Evolutionary conservation across 2,888 invertebrate species (phyloP).

Genomic region (Heliconius erato): DNA sequence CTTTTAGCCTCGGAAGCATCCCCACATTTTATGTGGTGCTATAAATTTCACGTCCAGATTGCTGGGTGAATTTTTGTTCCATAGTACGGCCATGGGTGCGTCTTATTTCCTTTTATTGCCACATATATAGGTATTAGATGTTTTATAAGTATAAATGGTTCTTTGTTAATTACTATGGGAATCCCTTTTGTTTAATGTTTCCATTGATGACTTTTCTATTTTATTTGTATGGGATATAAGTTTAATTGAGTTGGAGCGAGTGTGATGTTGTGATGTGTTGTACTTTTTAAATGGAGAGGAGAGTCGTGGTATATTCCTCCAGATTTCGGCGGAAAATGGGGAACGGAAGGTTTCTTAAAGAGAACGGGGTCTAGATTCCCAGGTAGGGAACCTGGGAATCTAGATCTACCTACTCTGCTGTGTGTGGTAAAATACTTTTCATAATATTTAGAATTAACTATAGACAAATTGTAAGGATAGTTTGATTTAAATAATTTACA

Average conservation of each 20-base stretch:
- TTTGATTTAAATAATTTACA: too few relatives aligned
- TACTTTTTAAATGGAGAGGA: too few relatives aligned
- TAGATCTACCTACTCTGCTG: too few relatives aligned
- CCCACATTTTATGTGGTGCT: slow-evolving; percentile 81
- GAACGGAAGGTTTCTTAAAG: too few relatives aligned
- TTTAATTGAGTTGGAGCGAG: background rate
- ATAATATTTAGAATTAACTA: too few relatives aligned
- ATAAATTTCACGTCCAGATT: slow-evolving; percentile 76
- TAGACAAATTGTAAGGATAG: too few relatives aligned
- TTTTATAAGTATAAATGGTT: slow-evolving; percentile 33
- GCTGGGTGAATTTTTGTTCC: background rate
- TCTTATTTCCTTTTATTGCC: slow-evolving; percentile 44
- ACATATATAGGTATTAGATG: slow-evolving; percentile 27
- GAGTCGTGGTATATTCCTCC: too few relatives aligned
- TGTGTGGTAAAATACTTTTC: too few relatives aligned
- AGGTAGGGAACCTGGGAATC: too few relatives aligned
- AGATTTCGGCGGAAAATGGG: too few relatives aligned
- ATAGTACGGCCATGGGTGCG: slow-evolving; percentile 53
- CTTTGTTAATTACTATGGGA: slow-evolving; percentile 35
- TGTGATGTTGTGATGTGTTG: background rate
- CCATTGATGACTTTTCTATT: slow-evolving; percentile 13
- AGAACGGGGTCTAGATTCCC: too few relatives aligned
- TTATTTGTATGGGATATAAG: background rate
- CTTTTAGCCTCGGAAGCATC: slow-evolving; percentile 77
- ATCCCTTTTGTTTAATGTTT: background rate